Evolutionary conservation across 1,140 invertebrate species (phyloP), one percentile per base, ranked within the genome.

Genomic region (Portunus trituberculatus): DNA sequence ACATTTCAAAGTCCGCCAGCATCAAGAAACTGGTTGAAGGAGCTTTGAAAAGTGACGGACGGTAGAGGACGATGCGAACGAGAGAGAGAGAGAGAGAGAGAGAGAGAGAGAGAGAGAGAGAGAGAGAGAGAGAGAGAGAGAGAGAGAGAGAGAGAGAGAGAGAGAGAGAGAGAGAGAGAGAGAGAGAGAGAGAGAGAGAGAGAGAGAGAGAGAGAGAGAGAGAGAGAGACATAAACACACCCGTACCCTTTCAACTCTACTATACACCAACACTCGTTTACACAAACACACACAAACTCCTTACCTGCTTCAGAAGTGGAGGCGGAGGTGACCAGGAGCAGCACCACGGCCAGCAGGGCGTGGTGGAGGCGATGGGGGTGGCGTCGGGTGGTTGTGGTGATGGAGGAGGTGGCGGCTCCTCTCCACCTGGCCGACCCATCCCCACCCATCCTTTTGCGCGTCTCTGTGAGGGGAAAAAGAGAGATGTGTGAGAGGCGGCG

Each of bases 231-330:
- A 39, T 39, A 39, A 39, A 39, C 39, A 39, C 39, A 39, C 39
- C 39, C 39, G 39, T 39, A 39, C 39, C 39, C 39, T 6, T 39
- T 39, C 39, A 39, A 6, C 6, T 39, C 39, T 39, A 39, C 6
- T 39, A 39, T 39, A 39, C 39, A 39, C 39, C 39, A 39, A 39
- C 39, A 39, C 39, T 39, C 39, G 39, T 39, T 0, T 10, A 59
- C 1, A 76, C 67, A 76, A 76, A 76, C 16, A 76, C 12, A 76
- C 7, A 76, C 12, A 76, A 76, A 76, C n/a, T n/a, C 67, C 67
- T 76, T 76, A 76, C 67, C 67, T 76, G 67, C 67, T 76, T 76
- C 67, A n/a, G 67, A 76, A 76, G 67, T 76, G 67, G 67, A 12
- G 67, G 67, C 67, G 16, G 67, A 76, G 67, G 67, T 76, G 20